A percentile compares a stretch with the other conserved stretches of the same genome.
Evolutionary conservation across 2,113 vertebrate genomes (phyloP).

Genomic region (Uropsilus gracilis): DNA sequence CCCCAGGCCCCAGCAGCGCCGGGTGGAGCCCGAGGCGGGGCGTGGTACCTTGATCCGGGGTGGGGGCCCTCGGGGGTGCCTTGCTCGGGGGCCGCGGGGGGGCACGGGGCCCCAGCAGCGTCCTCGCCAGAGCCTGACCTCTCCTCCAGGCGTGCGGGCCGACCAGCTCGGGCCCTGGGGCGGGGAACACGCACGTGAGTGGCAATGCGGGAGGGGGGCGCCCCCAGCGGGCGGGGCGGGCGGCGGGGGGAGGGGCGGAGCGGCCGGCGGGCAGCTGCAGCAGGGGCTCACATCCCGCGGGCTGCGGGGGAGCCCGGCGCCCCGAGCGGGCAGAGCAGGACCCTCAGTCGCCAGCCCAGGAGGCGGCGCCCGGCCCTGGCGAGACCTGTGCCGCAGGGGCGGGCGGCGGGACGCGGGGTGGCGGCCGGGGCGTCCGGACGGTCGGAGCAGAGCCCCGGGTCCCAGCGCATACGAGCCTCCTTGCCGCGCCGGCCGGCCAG

Average conservation of each 20-base stretch:
- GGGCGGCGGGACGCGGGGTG: no score
- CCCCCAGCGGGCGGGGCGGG: background rate
- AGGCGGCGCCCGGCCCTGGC: no score
- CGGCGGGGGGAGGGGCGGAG: background rate
- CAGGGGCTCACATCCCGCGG: no score
- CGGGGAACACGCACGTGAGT: background rate
- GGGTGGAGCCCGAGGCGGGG: background rate
- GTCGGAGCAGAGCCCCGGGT: no score
- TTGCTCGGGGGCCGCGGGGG: background rate
- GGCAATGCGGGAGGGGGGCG: accelerated
- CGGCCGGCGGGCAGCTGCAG: background rate
- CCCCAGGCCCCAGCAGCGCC: background rate
- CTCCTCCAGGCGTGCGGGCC: conserved; percentile 83
- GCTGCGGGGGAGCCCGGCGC: no score
- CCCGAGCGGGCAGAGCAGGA: no score
- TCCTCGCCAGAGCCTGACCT: conserved; percentile 80
- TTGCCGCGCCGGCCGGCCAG: no score
- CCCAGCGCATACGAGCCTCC: no score
- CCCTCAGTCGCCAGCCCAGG: no score
- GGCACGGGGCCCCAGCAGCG: conserved; percentile 81
- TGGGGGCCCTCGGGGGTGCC: background rate
- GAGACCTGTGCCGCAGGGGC: no score
- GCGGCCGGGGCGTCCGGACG: no score
- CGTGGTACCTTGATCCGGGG: conserved; percentile 59
- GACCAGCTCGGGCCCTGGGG: conserved; percentile 72